Evolutionary conservation across 2,113 vertebrate species (phyloP).

Genomic region (Bagarius yarrelli): DNA sequence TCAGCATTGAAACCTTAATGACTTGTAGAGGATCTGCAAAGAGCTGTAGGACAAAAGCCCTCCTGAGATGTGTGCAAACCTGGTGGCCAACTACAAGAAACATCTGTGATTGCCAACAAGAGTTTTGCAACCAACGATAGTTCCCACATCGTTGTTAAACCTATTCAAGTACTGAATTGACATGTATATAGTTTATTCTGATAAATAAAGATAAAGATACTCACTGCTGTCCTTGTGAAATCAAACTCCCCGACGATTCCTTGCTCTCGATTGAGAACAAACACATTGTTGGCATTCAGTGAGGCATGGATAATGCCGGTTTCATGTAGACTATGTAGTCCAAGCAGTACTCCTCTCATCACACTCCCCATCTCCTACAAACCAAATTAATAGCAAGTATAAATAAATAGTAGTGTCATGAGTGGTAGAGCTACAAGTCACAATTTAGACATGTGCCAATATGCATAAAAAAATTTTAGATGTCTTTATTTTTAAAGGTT

Average conservation of each 20-base stretch:
- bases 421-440: too few species aligned
- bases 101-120: too few species aligned
- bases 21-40: too few species aligned
- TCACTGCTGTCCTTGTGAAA: conserved; percentile 68
- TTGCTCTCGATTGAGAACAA: conserved; percentile 74
- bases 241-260: conserved; percentile 82
- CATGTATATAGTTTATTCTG: background rate
- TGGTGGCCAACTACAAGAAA: too few species aligned
- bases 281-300: conserved; percentile 78
- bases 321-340: conserved; percentile 70
- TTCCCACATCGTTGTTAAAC: background rate
- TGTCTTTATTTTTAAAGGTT: too few species aligned
- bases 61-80: too few species aligned
- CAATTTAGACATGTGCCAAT: too few species aligned
- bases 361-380: conserved; percentile 73
- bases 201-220: background rate
- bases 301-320: conserved; percentile 73
- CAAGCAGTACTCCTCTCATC: conserved; percentile 77
- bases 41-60: too few species aligned
- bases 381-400: background rate
- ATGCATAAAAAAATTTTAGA: too few species aligned
- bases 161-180: background rate
- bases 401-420: background rate
- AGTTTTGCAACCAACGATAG: too few species aligned
- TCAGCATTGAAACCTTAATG: too few species aligned